A percentile compares a stretch with the other conserved stretches of the same genome.
Evolutionary conservation across 2,113 vertebrate species (phyloP).

Genomic region (Strix aluco): DNA sequence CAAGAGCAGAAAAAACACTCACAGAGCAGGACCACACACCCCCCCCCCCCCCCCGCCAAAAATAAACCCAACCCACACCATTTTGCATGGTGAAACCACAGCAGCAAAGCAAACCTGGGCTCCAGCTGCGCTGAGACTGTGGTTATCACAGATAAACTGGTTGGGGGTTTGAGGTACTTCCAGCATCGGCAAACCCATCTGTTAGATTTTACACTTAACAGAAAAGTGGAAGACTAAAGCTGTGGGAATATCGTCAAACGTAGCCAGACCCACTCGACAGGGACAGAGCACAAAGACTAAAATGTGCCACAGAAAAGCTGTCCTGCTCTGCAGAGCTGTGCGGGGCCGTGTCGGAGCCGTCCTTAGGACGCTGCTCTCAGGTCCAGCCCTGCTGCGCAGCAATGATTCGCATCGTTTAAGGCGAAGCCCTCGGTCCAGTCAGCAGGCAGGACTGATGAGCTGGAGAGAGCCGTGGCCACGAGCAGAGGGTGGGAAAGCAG

Average conservation of each 20-base stretch:
- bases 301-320: accelerated
- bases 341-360: accelerated
- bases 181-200: neutral
- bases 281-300: neutral
- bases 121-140: accelerated
- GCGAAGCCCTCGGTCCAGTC: neutral
- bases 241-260: neutral
- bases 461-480: neutral
- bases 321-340: neutral
- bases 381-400: neutral
- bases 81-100: neutral
- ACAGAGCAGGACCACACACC: neutral
- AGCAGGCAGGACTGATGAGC: neutral
- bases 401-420: neutral
- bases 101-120: neutral
- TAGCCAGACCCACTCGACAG: neutral
- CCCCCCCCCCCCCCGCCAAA: too few species aligned
- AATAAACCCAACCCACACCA: neutral
- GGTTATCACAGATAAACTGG: neutral
- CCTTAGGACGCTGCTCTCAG: neutral
- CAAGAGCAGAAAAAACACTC: neutral
- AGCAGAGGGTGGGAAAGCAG: neutral
- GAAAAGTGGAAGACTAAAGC: neutral
- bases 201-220: neutral
- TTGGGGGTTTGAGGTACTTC: neutral